Evolutionary conservation across 2,113 vertebrate species (phyloP).

Genomic region (Pelmatolapia mariae): DNA sequence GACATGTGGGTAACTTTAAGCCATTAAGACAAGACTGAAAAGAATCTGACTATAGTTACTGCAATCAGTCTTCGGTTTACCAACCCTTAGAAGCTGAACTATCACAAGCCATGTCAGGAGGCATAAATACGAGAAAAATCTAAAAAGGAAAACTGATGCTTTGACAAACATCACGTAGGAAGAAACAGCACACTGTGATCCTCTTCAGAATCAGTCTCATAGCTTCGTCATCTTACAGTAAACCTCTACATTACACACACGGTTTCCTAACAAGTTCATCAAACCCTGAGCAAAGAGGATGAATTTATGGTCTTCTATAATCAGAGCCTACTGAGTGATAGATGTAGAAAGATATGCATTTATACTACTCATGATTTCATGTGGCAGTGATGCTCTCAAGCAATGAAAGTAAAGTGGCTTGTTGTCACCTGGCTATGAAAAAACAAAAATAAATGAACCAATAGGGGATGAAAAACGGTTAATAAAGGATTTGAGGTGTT

Average conservation of each 20-base stretch:
- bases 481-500: not conserved
- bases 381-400: not conserved
- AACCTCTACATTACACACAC: not conserved
- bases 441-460: not conserved
- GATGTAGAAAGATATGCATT: not conserved
- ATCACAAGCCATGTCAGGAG: conserved; percentile 35
- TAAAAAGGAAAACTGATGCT: not conserved
- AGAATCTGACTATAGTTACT: not conserved
- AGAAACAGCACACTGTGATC: not conserved
- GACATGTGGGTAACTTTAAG: not conserved
- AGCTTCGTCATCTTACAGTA: not conserved
- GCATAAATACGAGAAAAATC: not conserved
- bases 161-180: not conserved
- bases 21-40: not conserved
- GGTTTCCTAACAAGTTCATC: not conserved
- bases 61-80: conserved; percentile 60
- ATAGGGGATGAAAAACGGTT: not conserved
- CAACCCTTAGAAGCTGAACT: conserved; percentile 32
- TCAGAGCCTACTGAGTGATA: not conserved
- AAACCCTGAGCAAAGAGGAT: conserved; percentile 67
- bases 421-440: not conserved
- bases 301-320: conserved; percentile 41
- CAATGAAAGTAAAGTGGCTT: not conserved
- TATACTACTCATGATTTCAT: not conserved
- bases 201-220: not conserved